These are phyloP conservation scores for Penaeus chinensis DNA, from an alignment of 1,140 invertebrate genomes.

Conservation along the genomic window DNA sequence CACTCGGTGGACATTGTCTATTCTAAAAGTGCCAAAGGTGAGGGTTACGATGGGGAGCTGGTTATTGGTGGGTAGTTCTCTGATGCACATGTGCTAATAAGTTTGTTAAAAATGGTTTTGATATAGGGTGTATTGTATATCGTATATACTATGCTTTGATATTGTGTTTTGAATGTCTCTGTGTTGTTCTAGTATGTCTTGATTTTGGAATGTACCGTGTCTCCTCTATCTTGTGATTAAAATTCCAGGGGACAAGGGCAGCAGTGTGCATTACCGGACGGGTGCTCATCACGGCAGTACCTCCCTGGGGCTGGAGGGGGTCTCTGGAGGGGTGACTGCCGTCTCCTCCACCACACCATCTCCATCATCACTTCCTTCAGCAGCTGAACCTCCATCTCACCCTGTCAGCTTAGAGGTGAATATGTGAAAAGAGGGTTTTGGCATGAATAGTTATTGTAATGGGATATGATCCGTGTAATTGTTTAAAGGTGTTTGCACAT, in stretches of 20 bases:
- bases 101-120: no score
- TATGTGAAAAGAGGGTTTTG: not conserved
- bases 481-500: no score
- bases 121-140: no score
- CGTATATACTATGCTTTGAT: no score
- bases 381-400: constrained; percentile 46
- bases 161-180: no score
- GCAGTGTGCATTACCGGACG: constrained; percentile 49
- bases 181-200: no score
- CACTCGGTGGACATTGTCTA: constrained; percentile 58
- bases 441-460: no score
- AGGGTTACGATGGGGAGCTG: not conserved
- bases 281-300: constrained; percentile 27
- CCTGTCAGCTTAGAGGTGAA: constrained; percentile 50
- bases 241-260: constrained; percentile 43
- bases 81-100: no score
- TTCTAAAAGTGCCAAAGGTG: constrained; percentile 55
- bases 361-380: constrained; percentile 48
- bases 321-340: not conserved
- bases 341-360: constrained; percentile 31
- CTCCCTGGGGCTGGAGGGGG: constrained; percentile 35
- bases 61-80: no score
- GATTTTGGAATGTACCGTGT: no score
- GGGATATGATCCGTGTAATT: no score
- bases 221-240: no score